Conservation (phyloP, 2,113 vertebrate species). For the Promerops cafer region DNA sequence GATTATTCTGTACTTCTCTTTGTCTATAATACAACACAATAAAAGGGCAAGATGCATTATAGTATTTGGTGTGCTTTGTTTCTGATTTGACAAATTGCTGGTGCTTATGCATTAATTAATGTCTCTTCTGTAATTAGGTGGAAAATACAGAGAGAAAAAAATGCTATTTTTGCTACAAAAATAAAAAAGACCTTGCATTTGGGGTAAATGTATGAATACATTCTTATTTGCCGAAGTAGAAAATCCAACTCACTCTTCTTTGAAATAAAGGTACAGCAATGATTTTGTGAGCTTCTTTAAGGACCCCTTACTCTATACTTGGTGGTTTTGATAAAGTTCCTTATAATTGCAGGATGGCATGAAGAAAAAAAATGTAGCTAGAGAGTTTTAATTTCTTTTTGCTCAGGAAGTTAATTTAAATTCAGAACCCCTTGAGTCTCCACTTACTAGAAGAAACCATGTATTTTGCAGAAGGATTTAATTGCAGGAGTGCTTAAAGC, state of each 20-base stretch:
- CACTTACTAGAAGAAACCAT: not conserved
- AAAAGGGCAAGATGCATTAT: conserved; percentile 41
- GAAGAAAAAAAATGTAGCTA: not conserved
- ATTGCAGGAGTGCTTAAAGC: not conserved
- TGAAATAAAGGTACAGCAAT: not conserved
- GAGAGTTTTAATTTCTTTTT: not conserved
- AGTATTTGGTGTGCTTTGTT: not conserved
- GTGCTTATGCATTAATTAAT: not conserved
- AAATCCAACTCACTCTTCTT: not conserved
- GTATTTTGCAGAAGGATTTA: not conserved
- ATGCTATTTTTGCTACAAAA: not conserved
- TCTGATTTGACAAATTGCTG: not conserved
- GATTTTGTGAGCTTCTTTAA: not conserved
- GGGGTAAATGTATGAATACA: not conserved
- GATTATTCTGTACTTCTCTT: not conserved
- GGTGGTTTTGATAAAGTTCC: not conserved
- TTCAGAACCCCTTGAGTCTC: not conserved
- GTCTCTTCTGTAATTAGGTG: not conserved
- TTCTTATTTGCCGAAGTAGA: not conserved
- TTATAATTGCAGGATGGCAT: not conserved
- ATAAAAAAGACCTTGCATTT: not conserved
- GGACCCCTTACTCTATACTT: not conserved
- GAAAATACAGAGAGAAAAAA: not conserved
- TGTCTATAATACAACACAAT: conserved; percentile 9
- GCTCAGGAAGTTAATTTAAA: not conserved